Conservation (phyloP, 2,888 invertebrate genomes). For the Buathra laborator region DNA sequence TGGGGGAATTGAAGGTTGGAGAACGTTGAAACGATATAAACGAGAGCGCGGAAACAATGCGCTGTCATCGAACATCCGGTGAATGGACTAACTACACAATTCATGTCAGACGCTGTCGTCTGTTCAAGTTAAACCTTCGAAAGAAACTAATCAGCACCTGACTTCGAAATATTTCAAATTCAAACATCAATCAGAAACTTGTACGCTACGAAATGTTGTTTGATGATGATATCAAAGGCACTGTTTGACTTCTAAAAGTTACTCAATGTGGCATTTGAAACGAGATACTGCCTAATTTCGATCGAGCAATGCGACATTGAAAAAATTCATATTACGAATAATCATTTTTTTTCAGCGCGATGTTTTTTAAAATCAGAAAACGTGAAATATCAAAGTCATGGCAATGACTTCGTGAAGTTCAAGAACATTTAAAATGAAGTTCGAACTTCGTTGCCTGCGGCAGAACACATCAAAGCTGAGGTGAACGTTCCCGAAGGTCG, state of each 20-base stretch:
- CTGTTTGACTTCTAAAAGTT: too few species aligned
- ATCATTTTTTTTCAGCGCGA: neutral
- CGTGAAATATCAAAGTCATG: neutral
- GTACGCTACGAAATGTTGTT: too few species aligned
- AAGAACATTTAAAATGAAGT: constrained; percentile 36
- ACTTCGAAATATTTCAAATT: too few species aligned
- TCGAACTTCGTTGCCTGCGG: constrained; percentile 25
- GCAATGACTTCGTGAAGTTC: constrained; percentile 26
- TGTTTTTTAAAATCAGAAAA: neutral
- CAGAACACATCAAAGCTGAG: constrained; percentile 46
- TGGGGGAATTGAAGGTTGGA: neutral
- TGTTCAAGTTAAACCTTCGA: too few species aligned
- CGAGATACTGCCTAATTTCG: neutral
- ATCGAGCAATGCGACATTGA: neutral
- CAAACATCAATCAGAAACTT: too few species aligned
- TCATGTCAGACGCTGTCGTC: too few species aligned
- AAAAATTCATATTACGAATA: neutral
- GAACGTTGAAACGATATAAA: neutral
- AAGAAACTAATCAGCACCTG: too few species aligned
- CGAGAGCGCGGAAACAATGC: too few species aligned
- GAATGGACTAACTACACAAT: too few species aligned
- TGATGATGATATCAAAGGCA: too few species aligned
- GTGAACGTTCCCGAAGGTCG: constrained; percentile 76
- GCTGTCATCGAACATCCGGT: too few species aligned
- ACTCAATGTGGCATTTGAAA: too few species aligned